These are phyloP conservation scores for Drosophila subobscura DNA, from an alignment of 1,140 invertebrate genomes.

Conservation along the genomic window DNA sequence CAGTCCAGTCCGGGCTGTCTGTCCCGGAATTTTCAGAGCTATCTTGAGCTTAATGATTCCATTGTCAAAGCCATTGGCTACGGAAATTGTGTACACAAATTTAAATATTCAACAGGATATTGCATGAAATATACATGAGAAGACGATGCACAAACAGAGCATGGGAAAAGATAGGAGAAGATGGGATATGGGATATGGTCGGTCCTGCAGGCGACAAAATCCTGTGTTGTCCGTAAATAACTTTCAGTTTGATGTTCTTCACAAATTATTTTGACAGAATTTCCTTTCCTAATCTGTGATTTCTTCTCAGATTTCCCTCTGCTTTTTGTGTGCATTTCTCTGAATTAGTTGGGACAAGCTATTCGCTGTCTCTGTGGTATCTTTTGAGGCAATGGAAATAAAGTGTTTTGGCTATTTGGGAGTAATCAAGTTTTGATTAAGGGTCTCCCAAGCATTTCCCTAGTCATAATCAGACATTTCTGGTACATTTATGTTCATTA, in stretches of 20 bases:
- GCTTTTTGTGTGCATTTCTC: constrained; percentile 1
- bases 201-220: constrained; percentile 69
- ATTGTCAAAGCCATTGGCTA: constrained; percentile 77
- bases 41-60: constrained; percentile 76
- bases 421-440: no score
- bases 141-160: constrained; percentile 27
- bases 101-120: constrained; percentile 81
- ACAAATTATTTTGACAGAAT: constrained; percentile 50
- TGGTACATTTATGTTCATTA: background rate
- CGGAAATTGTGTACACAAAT: constrained; percentile 78
- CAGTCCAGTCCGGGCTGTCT: background rate
- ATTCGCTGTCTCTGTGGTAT: constrained; percentile 29
- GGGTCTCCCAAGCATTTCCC: no score
- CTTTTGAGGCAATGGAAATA: constrained; percentile 23
- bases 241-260: constrained; percentile 53
- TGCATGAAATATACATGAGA: constrained; percentile 74
- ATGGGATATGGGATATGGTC: constrained; percentile 4
- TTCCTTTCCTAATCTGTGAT: constrained; percentile 32
- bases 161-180: background rate
- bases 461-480: no score
- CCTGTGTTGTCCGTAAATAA: constrained; percentile 61
- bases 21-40: constrained; percentile 40
- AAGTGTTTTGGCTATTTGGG: background rate
- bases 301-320: constrained; percentile 20
- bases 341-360: constrained; percentile 4